Base-by-base conservation (phyloP, 1,140 invertebrate species). In the Pinna nobilis region DNA sequence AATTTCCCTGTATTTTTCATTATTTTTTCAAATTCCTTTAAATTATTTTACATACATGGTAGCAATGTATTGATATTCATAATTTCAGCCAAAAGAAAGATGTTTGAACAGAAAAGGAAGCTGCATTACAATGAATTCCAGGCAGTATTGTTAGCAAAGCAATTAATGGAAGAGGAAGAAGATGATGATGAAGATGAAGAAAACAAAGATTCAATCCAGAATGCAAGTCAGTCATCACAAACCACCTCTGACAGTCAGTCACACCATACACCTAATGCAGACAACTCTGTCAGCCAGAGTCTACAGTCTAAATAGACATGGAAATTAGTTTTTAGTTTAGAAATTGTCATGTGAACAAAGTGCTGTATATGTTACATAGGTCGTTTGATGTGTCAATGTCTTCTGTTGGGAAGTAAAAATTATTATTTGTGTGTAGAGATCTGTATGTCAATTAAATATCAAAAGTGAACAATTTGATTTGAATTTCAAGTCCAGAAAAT, bases 71-170 rank as follows among this genome's bases (percentile, higher is more conserved):
- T 25, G 20, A 33, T 33, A n/a, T 15, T 57, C 18, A 9, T 63
- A 30, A 18, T 78, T 76, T 28, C 75, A 94, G 93, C 90, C 70
- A 91, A 92, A 81, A 91, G 93, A 76, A 92, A 93, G 85, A 92
- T 93, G 72, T 98, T 98, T 87, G 95, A 97, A 88, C 69, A 93
- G 47, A 98, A 98, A 88, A 91, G 97, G 65, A 98, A 97, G 90
- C 93, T 95, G 73, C 98, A 99, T 88, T 99, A 99, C 89, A 97
- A 98, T 88, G 98, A 99, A 89, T 98, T 96, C 88, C 94, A 97
- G 87, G 96, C 96, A 4, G 93, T 98, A 0, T 95, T 97, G 88
- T 88, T 98, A 76, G 96, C 96, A 3, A 90, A 95, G 79, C 94
- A 98, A 89, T 90, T 97, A 67, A 93, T 98, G 90, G 92, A 95